These are phyloP conservation scores for Mola mola DNA, from an alignment of 2,113 vertebrate genomes.

Conservation along the genomic window DNA sequence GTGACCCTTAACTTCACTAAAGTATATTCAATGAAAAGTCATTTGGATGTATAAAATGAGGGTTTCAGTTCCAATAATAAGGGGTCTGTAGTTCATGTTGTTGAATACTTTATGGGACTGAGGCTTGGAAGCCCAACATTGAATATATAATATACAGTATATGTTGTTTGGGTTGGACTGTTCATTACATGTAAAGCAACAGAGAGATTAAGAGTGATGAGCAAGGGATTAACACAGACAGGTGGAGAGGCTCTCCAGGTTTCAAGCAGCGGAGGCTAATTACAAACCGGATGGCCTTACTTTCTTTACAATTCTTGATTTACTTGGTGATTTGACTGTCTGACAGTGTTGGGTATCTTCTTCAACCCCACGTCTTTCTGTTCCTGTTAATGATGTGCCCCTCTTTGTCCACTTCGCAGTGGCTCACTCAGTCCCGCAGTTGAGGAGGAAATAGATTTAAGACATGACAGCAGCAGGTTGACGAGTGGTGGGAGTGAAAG, in stretches of 20 bases:
- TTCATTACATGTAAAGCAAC: slow-evolving; percentile 23
- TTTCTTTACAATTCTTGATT: background rate
- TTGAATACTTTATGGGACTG: too few species aligned
- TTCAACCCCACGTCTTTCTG: too few species aligned
- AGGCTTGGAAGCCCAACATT: too few species aligned
- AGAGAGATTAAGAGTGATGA: slow-evolving; percentile 19
- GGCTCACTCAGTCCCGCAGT: background rate
- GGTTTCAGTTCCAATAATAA: too few species aligned
- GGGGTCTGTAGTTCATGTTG: too few species aligned
- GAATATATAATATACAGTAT: too few species aligned
- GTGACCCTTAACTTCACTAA: too few species aligned
- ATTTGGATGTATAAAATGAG: too few species aligned
- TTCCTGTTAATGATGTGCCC: too few species aligned
- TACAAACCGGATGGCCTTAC: slow-evolving; percentile 30
- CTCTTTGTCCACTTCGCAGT: background rate
- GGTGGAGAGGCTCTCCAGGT: slow-evolving; percentile 53
- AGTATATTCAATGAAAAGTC: too few species aligned
- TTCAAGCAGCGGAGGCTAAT: slow-evolving; percentile 34
- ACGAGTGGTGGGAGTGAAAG: background rate
- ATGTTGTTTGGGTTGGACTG: background rate
- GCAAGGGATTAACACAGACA: slow-evolving; percentile 23
- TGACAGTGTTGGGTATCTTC: too few species aligned
- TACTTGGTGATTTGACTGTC: background rate
- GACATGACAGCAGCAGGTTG: slow-evolving; percentile 11
- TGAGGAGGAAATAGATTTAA: slow-evolving; percentile 3